These are phyloP conservation scores for Knipowitschia caucasica DNA, from an alignment of 2,797 vertebrate genomes.

Conservation along the genomic window DNA sequence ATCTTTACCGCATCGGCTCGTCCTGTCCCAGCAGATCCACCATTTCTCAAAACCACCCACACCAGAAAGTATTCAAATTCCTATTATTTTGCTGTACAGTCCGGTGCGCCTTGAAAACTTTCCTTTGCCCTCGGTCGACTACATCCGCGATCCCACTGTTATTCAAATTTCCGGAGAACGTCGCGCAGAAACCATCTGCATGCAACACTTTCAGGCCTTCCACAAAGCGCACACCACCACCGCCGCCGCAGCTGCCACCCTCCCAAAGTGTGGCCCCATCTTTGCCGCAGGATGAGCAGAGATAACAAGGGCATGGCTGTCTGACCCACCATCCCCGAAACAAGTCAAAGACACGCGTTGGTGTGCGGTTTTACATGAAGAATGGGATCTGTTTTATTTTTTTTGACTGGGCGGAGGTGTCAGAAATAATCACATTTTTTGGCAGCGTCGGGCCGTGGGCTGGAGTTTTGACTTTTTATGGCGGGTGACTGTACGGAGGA, in stretches of 20 bases:
- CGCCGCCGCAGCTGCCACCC: background rate
- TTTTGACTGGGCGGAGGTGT: background rate
- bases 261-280: constrained; percentile 22
- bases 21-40: too few relatives aligned
- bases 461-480: constrained; percentile 3
- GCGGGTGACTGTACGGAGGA: background rate
- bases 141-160: background rate
- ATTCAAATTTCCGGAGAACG: background rate
- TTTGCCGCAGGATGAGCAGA: constrained; percentile 59
- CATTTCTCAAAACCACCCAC: background rate
- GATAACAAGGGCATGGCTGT: constrained; percentile 55
- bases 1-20: too few relatives aligned
- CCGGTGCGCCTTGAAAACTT: background rate
- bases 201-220: background rate
- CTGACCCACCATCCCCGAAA: constrained; percentile 20
- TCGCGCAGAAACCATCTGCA: background rate
- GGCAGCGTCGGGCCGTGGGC: constrained; percentile 1
- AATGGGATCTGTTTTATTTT: background rate
- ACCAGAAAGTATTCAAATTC: background rate
- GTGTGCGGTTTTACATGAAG: constrained; percentile 1
- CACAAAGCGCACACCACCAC: constrained; percentile 4
- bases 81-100: background rate
- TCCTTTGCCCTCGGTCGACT: constrained; percentile 1
- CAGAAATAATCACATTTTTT: background rate
- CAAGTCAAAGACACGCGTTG: background rate